Conservation (phyloP, 2,797 vertebrate genomes). For the Botia kubotai region DNA sequence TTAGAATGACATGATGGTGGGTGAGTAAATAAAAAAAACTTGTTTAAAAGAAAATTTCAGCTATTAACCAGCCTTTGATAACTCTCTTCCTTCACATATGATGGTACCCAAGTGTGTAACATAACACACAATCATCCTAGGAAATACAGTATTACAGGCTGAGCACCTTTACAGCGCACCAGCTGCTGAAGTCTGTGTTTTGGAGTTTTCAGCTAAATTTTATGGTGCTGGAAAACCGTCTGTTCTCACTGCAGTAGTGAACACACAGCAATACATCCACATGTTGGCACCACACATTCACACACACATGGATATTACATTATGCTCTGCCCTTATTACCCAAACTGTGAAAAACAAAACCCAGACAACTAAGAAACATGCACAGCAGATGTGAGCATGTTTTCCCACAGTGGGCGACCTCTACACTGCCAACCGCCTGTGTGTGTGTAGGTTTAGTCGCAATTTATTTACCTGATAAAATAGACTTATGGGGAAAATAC, state of each 20-base stretch:
- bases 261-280: slow-evolving; percentile 56
- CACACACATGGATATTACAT: slow-evolving; percentile 72
- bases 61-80: too few relatives aligned
- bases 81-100: background rate
- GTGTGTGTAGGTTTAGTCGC: background rate
- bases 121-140: background rate
- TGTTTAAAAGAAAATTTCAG: too few relatives aligned
- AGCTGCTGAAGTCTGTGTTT: slow-evolving; percentile 22
- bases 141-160: background rate
- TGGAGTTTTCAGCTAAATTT: slow-evolving; percentile 29
- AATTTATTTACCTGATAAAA: slow-evolving; percentile 10
- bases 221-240: slow-evolving; percentile 42
- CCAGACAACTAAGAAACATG: slow-evolving; percentile 66
- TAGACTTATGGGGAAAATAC: background rate
- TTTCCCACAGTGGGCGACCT: slow-evolving; percentile 49
- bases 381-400: slow-evolving; percentile 56
- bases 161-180: slow-evolving; percentile 1
- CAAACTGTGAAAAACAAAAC: slow-evolving; percentile 79
- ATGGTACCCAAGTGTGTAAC: background rate
- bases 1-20: too few relatives aligned
- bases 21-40: too few relatives aligned
- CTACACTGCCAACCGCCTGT: slow-evolving; percentile 24
- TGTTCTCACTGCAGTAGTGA: slow-evolving; percentile 42
- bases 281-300: slow-evolving; percentile 25
- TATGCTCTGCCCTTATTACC: slow-evolving; percentile 71